These are phyloP conservation scores for Sphaerophoria rueppellii DNA, from an alignment of 2,888 invertebrate genomes.

Conservation along the genomic window DNA sequence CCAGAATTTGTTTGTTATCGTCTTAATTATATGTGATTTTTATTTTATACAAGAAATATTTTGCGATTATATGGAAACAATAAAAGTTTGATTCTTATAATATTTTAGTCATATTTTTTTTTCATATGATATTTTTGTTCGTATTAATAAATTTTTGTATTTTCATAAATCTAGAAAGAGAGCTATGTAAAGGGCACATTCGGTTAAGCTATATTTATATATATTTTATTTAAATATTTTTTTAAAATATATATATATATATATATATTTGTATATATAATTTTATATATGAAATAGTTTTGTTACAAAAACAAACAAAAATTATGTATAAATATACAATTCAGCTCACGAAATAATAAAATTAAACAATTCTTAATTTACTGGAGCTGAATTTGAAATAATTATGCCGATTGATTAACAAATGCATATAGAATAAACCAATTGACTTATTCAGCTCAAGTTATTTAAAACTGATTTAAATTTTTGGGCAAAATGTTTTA, in stretches of 20 bases:
- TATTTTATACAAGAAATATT: constrained; percentile 55
- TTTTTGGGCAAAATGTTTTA: constrained; percentile 63
- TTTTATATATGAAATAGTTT: constrained; percentile 70
- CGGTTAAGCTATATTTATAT: constrained; percentile 82
- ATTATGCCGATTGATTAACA: constrained; percentile 70
- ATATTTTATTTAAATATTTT: constrained; percentile 75
- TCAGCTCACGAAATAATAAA: constrained; percentile 49
- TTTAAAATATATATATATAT: constrained; percentile 74
- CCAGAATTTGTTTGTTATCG: constrained; percentile 41
- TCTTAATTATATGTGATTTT: constrained; percentile 34
- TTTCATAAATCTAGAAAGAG: constrained; percentile 81
- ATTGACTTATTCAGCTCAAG: constrained; percentile 62
- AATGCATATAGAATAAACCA: constrained; percentile 49
- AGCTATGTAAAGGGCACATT: constrained; percentile 83
- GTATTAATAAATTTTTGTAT: constrained; percentile 68
- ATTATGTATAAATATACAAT: constrained; percentile 51
- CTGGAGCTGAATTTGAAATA: constrained; percentile 70
- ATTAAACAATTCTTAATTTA: constrained; percentile 45
- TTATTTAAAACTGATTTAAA: constrained; percentile 31
- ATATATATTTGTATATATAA: constrained; percentile 70
- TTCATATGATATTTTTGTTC: constrained; percentile 50
- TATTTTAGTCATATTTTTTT: constrained; percentile 43
- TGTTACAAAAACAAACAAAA: constrained; percentile 32
- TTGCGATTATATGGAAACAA: constrained; percentile 46
- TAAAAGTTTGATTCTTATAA: constrained; percentile 68